Base-by-base conservation (phyloP, 1,140 invertebrate species). In the Anastrepha ludens region DNA sequence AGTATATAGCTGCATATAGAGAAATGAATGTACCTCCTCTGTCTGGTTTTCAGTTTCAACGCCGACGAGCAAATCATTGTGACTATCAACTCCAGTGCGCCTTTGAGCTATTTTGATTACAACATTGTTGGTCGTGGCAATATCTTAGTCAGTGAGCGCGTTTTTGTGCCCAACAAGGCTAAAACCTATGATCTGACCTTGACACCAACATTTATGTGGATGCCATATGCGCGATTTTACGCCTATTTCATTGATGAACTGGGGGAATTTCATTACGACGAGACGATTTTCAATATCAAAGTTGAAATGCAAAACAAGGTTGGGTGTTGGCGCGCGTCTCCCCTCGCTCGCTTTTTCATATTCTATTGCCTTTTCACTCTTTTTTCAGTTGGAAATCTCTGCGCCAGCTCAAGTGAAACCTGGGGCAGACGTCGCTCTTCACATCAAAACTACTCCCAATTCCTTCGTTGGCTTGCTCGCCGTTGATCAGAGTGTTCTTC, bases 51-150 rank as follows among this genome's bases (percentile, higher is more conserved):
- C 55, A 86, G 85, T 41, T 86, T 60, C 15, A 47, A 86, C 6
- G n/a, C 41, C 0, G 29, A 47, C 29, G 58, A 86, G 2, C 11
- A 86, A 44, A 62, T 62, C 41, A 86, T 62, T 17, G 50, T 98
- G 17, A 94, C 96, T 87, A 95, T 99, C 0, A 97, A 97, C 90
- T 97, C 97, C 2, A 98, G 98, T 0, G 95, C 96, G 88, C 95
- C 96, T 0, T 93, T 99, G 90, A 95, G 95, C 86, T 95, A 97
- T 89, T 94, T 98, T 29, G 96, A 95, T 88, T 98, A 97, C 90
- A 95, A 98, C 90, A 95, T 99, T 41, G 94, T 99, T 88, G 97
- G 97, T 20, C 95, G 98, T 65, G 98, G 98, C 3, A 96, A 98
- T 92, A 96, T 99, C 17, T 93, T 98, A 1, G 91, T 95, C 13